phyloP scores from a whole-genome alignment of 92 coral and sea anemone species.

The Chrysogorgia sp. region DNA sequence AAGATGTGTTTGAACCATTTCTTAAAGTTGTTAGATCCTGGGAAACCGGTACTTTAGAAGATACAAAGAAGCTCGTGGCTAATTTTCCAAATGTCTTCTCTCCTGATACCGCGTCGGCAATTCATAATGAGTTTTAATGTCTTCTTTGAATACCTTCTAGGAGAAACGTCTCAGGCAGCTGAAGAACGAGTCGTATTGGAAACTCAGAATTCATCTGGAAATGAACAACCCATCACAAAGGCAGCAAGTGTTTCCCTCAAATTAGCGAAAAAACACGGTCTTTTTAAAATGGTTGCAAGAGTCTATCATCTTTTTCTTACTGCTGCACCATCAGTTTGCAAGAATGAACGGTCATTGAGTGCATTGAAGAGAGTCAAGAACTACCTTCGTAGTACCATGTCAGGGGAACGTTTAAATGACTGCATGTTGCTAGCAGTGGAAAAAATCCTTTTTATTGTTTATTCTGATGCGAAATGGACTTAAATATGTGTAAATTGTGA shows the following conservation, averaged over 20 bases:
- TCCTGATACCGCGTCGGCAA: constrained; percentile 23
- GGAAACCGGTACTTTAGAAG: constrained; percentile 9
- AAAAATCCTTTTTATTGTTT: too few species aligned
- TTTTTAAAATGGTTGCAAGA: constrained; percentile 26
- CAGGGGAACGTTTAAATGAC: too few species aligned
- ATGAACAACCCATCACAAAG: background rate
- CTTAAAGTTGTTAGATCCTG: background rate
- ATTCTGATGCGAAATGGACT: too few species aligned
- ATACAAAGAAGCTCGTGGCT: constrained; percentile 7
- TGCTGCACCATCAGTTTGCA: constrained; percentile 25
- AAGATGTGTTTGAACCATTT: constrained; percentile 16
- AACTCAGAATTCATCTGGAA: background rate
- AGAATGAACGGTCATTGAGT: constrained; percentile 29
- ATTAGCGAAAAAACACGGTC: constrained; percentile 16
- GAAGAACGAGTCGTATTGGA: too few species aligned
- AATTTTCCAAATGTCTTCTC: constrained; percentile 12
- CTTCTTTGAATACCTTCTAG: constrained; percentile 25
- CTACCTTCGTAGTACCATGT: too few species aligned
- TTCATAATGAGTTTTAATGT: constrained; percentile 17
- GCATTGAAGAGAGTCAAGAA: constrained; percentile 23
- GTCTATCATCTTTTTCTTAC: constrained; percentile 20
- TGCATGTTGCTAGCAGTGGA: too few species aligned
- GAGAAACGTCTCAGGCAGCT: background rate
- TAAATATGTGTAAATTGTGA: too few species aligned
- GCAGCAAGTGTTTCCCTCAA: constrained; percentile 18